Evolutionary conservation across 2,113 vertebrate species (phyloP).

Genomic region (Nannospalax galili): DNA sequence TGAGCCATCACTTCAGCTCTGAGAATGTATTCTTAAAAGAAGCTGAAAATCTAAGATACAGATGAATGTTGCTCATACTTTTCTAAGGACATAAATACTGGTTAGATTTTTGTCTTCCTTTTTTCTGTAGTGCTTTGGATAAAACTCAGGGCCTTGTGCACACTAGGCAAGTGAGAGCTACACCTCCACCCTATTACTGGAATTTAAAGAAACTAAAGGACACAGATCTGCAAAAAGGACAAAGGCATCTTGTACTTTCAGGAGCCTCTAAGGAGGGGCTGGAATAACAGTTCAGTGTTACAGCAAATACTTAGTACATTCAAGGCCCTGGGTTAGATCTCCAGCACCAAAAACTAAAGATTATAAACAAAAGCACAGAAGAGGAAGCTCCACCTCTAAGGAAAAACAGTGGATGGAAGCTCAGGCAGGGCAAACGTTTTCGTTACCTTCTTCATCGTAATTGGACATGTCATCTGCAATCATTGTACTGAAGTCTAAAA

Average conservation of each 20-base stretch:
- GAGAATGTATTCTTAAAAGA: background rate
- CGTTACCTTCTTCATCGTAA: constrained; percentile 93
- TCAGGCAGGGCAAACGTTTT: background rate
- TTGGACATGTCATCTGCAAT: constrained; percentile 94
- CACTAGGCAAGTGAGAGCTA: background rate
- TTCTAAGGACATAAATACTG: constrained; percentile 42
- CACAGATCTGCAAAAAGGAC: background rate
- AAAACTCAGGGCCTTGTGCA: too few relatives aligned
- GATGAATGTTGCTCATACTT: constrained; percentile 5
- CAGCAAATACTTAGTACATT: background rate
- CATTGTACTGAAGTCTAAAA: constrained; percentile 93
- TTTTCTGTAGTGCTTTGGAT: background rate
- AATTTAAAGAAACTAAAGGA: constrained; percentile 42
- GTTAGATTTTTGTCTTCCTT: background rate
- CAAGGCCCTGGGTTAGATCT: background rate
- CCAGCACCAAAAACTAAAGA: background rate
- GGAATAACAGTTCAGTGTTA: background rate
- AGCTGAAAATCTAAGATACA: constrained; percentile 29
- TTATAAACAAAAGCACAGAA: constrained; percentile 11
- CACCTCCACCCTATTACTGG: background rate
- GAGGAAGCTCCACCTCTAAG: background rate
- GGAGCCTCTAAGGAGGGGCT: background rate
- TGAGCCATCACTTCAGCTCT: too few relatives aligned
- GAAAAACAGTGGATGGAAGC: constrained; percentile 4
- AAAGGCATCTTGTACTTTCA: background rate